Evolutionary conservation across 2,888 invertebrate species (phyloP), one percentile per base, ranked within the genome.

Genomic region (Phortica okadai): DNA sequence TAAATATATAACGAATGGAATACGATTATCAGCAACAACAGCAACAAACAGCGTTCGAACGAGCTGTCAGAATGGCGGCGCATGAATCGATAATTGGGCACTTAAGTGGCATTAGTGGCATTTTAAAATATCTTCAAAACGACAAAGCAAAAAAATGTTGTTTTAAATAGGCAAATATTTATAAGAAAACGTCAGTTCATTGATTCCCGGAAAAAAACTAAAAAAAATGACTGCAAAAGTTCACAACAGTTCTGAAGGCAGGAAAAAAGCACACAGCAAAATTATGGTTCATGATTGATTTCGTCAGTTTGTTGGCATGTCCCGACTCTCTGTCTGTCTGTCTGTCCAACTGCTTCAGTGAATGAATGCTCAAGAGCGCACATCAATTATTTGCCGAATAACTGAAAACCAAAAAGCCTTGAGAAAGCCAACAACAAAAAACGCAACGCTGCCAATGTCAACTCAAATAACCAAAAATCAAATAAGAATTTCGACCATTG

Each of bases 41-140:
- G 16, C 56, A 8, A 8, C 59, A 59, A 16, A 0, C 33, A 56
- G 33, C 25, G 50, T 70, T 70, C 70, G 25, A 54, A 54, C 62
- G 54, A 70, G 54, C 70, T 70, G 70, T 72, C 70, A 72, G 70
- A 54, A 56, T 69, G 69, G n/a, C 10, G 45, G 21, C 56, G 11
- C 70, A 72, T 69, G 69, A 81, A 73, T 76, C 78, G 82, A 87
- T 85, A 85, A 85, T 85, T 85, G 88, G 86, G 80, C 88, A 87
- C 85, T 87, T 85, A 85, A 85, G 82, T 84, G 86, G 86, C 83
- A 87, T 85, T 85, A 87, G 87, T 72, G 54, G 54, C 54, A 50
- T 72, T 72, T 72, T 56, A 54, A 56, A 33, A 72, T 72, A 42
- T 10, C 8, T 42, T 6, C 50, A 50, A 50, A 50, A 14, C 14